Evolutionary conservation across 2,888 invertebrate species (phyloP).

Genomic region (Amaurobius ferox): DNA sequence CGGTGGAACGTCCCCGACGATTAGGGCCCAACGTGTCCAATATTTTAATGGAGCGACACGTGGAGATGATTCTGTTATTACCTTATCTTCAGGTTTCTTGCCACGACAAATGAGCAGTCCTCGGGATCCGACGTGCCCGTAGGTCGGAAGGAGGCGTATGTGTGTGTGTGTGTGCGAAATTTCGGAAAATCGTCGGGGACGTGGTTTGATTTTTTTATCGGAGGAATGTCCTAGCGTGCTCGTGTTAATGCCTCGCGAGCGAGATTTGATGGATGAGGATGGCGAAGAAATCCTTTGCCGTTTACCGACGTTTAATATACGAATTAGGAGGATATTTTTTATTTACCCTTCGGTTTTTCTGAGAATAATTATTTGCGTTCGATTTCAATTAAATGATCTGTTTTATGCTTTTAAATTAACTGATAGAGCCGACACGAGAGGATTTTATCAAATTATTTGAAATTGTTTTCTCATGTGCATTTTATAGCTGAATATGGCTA

Average conservation of each 20-base stretch:
- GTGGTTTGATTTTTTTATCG: neutral
- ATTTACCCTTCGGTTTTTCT: too few relatives aligned
- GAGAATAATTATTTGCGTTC: too few relatives aligned
- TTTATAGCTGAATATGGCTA: too few relatives aligned
- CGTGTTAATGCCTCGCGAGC: neutral
- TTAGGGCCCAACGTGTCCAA: slow-evolving; percentile 59
- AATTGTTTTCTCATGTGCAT: too few relatives aligned
- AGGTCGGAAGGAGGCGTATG: neutral
- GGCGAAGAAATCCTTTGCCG: neutral
- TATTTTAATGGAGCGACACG: slow-evolving; percentile 54
- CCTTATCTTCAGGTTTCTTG: slow-evolving; percentile 57
- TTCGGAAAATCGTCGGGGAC: neutral
- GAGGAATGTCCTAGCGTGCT: neutral
- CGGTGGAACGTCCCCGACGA: slow-evolving; percentile 52
- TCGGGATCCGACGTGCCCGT: slow-evolving; percentile 16
- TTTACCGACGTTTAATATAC: slow-evolving; percentile 9
- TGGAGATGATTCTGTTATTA: slow-evolving; percentile 65
- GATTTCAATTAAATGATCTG: too few relatives aligned
- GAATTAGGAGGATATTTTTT: neutral
- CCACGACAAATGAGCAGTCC: slow-evolving; percentile 65
- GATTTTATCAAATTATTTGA: too few relatives aligned
- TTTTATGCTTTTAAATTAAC: too few relatives aligned
- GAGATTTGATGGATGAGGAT: neutral
- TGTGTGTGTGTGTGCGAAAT: neutral
- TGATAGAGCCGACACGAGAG: too few relatives aligned